Base-by-base conservation (phyloP, 2,113 vertebrate genomes). In the Psammodynastes pulverulentus region DNA sequence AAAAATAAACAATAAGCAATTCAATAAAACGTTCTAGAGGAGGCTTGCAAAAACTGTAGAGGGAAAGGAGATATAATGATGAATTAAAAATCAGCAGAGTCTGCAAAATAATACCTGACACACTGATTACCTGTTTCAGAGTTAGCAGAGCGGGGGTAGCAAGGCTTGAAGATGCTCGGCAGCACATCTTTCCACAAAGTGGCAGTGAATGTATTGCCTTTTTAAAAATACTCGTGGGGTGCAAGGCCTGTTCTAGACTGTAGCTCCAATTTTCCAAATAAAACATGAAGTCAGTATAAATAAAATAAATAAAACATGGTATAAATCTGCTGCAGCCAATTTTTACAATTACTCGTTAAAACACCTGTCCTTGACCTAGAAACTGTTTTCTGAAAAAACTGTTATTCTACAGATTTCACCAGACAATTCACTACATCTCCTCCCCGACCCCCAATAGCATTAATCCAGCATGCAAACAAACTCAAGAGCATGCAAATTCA, bases 11-110 rank as follows among this genome's bases (percentile, higher is more conserved):
- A 48, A 54, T 88, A 87, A 84, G 53, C 51, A n/a, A 29, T 93
- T 53, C 0, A 0, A 84, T 94, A 87, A 89, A 86, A 93, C 9
- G 9, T 29, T 43, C 17, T 43, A 23, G 5, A 3, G 15, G 34
- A 10, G 19, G 67, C 34, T 48, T 17, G 46, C 19, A 90, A 54
- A 21, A 85, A 9, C 6, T 86, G 17, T 39, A 91, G 58, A 10
- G 3, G 10, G 86, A 46, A 89, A 54, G 49, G 26, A 24, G 12
- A 43, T 48, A 49, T 29, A 48, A 7, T 13, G 85, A 49, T 86
- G 51, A n/a, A 87, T 51, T 87, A 9, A 51, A 52, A 58, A 43
- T 43, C 12, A 88, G 26, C 9, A 43, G 21, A 88, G 43, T 26
- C 87, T 6, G 5, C 24, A 84, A n/a, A 84, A 43, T 19, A 79